These are phyloP conservation scores for Turnix velox DNA, from an alignment of 2,113 vertebrate species.

Conservation along the genomic window DNA sequence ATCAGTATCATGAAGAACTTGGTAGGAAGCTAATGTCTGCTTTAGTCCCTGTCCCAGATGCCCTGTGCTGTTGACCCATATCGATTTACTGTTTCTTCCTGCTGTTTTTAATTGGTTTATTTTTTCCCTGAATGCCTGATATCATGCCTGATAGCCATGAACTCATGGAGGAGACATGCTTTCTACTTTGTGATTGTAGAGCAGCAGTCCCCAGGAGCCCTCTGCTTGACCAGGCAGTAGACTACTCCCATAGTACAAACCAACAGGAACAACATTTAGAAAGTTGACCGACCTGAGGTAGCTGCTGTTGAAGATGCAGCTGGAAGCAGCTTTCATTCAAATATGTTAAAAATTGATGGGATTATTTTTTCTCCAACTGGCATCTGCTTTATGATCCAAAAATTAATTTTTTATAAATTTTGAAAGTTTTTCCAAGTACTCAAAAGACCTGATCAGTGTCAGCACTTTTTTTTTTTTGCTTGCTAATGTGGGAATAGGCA, in stretches of 20 bases:
- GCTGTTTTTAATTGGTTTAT: background rate
- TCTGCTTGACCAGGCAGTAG: accelerated
- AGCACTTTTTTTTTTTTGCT: background rate
- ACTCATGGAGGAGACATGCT: background rate
- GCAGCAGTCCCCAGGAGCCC: background rate
- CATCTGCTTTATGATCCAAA: background rate
- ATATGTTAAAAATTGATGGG: background rate
- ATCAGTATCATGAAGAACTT: background rate
- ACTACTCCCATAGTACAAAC: background rate
- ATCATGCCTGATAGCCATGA: no score
- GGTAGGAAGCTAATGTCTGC: background rate
- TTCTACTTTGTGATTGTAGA: background rate
- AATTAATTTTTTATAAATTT: background rate
- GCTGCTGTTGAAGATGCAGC: background rate
- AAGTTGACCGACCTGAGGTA: background rate
- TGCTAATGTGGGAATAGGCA: background rate
- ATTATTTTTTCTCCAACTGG: background rate
- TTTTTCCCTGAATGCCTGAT: no score
- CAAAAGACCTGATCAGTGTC: background rate
- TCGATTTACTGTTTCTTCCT: background rate
- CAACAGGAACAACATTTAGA: background rate
- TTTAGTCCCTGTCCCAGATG: background rate
- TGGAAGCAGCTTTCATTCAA: background rate
- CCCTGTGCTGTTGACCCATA: accelerated
- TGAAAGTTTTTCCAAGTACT: background rate